These are phyloP conservation scores for Drymonia ruficornis DNA, from an alignment of 2,888 invertebrate genomes.

Conservation along the genomic window DNA sequence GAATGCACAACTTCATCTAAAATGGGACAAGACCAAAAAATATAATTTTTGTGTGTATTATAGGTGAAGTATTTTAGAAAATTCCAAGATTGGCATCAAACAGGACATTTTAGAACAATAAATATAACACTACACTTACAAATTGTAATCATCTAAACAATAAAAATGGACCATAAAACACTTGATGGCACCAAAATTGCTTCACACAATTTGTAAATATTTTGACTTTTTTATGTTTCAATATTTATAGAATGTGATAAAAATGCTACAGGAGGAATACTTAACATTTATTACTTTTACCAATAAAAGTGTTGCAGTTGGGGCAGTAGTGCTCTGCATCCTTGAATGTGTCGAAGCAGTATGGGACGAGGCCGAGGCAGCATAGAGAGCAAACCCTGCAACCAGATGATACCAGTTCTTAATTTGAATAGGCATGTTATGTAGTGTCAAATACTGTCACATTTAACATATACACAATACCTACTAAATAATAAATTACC, in stretches of 20 bases:
- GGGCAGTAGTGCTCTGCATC: constrained; percentile 81
- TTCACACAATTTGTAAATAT: constrained; percentile 10
- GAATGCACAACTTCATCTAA: not conserved
- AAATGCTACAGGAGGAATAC: constrained; percentile 12
- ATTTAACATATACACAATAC: too few species aligned
- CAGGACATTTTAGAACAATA: not conserved
- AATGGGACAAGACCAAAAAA: not conserved
- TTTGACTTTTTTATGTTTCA: constrained; percentile 5
- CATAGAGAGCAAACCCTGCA: constrained; percentile 78
- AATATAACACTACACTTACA: not conserved
- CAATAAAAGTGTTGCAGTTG: constrained; percentile 78
- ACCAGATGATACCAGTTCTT: constrained; percentile 19
- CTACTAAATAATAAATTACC: too few species aligned
- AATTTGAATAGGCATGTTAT: not conserved
- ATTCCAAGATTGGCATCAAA: not conserved
- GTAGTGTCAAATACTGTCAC: too few species aligned
- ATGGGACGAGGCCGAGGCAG: constrained; percentile 77
- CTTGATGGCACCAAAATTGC: constrained; percentile 32
- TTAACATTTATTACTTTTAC: constrained; percentile 77
- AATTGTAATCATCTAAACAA: not conserved
- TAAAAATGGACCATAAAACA: constrained; percentile 10
- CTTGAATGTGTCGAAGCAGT: constrained; percentile 80
- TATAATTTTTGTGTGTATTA: too few species aligned
- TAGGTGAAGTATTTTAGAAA: not conserved
- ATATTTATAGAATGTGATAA: constrained; percentile 10